Base-by-base conservation (phyloP, 2,113 vertebrate species). In the Balaeniceps rex region DNA sequence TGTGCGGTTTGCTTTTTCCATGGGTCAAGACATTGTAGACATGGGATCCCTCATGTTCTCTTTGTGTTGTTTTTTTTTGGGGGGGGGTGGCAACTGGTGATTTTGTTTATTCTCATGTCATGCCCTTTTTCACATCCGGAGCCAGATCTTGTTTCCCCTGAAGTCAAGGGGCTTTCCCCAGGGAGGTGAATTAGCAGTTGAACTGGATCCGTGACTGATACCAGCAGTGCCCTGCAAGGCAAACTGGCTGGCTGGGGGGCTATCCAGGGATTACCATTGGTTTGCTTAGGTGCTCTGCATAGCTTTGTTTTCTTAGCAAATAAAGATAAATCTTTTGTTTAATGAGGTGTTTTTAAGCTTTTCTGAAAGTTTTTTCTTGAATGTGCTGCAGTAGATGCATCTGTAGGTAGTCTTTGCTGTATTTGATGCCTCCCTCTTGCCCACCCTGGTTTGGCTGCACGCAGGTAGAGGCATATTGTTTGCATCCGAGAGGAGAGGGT, bases 271-370 rank as follows among this genome's bases (percentile, higher is more conserved):
- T 94, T 93, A 57, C 28, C 22, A 31, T 0, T 79, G 61, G 23
- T 94, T 91, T 79, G 44, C 54, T 82, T 87, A 83, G 87, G 82
- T 93, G 74, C 92, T 80, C 14, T 36, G 57, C 19, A 33, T 29
- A 34, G 68, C 76, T 96, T 82, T 95, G 87, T 89, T 94, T 91
- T 85, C 89, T 76, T 90, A 80, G 58, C 36, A 95, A 92, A 91
- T 44, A 81, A 51, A 92, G 80, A 66, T 81, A 89, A 82, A 38
- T 42, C 40, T 89, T 75, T 58, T 29, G 52, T 84, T 89, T 78
- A 51, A 6, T 81, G 3, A 71, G 57, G 38, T 83, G n/a, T 4
- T 66, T 84, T 68, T 75, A 79, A 87, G 61, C 81, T 72, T 68
- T 79, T 81, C 69, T 77, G 75, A 77, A 77, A 42, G n/a, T 40